Base-by-base conservation (phyloP, 2,113 vertebrate species). In the Crypturellus undulatus region DNA sequence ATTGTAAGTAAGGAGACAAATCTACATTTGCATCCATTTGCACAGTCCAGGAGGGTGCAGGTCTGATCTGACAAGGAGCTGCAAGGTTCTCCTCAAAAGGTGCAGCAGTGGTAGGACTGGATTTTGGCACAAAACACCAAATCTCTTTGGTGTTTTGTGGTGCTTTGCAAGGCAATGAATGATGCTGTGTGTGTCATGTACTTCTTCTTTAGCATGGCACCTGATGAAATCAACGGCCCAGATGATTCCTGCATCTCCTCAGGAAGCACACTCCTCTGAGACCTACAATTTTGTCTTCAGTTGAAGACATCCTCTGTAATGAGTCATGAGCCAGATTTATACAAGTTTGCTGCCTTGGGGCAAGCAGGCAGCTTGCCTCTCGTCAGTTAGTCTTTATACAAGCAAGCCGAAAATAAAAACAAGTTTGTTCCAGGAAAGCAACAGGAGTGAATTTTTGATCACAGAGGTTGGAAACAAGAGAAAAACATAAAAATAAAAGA, bases 351-450 rank as follows among this genome's bases (percentile, higher is more conserved):
- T 80, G 92, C 85, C 90, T 79, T 36, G 84, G 87, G 93, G 93
- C 90, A 93, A 62, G 52, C 75, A 87, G 85, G 62, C 92, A 79
- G 42, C 64, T 95, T 59, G 79, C 79, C 51, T 92, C 85, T 90
- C 85, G 42, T 85, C 88, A 67, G 38, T 85, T 85, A 67, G 90
- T 90, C 90, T 93, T 92, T 80, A 88, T 77, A 92, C 76, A 88
- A 94, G 82, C 79, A 88, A 93, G 64, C 68, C 70, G 88, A 85
- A 96, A 94, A 95, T 63, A 79, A 90, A 93, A 85, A 73, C 54
- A 93, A 88, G 64, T 68, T 88, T 90, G 64, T 94, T 95, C 90
- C 88, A 92, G 92, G 76, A 94, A 94, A 90, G 76, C 79, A 88
- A 92, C 60, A 51, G 79, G 85, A 88, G 51, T 51, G 42, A 92